phyloP scores from a whole-genome alignment of 30 jellyfish, hydroid and myxozoan genomes.

The Catostylus mosaicus region DNA sequence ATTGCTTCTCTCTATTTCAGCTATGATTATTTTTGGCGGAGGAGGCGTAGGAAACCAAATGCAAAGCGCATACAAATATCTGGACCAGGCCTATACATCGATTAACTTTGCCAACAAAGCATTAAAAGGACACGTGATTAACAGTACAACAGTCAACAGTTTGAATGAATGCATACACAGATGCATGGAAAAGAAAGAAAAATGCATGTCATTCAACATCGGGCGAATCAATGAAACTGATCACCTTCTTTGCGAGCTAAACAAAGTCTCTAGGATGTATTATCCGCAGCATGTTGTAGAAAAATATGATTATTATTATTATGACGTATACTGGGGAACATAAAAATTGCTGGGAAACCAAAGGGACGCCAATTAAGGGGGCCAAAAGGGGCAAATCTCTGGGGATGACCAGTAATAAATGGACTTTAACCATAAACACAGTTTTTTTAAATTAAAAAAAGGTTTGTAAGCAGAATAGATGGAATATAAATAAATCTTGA shows the following conservation, averaged over 20 bases:
- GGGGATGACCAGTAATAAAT: not conserved
- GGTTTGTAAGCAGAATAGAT: not conserved
- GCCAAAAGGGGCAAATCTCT: not conserved
- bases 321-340: constrained; percentile 48
- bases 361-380: not conserved
- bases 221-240: not conserved
- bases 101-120: constrained; percentile 48
- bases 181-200: constrained; percentile 26
- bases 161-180: constrained; percentile 30
- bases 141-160: not conserved
- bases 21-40: too few species aligned
- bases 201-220: constrained; percentile 44
- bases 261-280: not conserved
- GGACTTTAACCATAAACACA: not conserved
- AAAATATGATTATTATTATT: constrained; percentile 8
- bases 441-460: not conserved
- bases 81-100: constrained; percentile 32
- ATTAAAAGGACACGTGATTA: constrained; percentile 8
- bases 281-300: not conserved
- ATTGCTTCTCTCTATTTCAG: not conserved
- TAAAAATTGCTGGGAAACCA: not conserved
- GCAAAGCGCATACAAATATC: constrained; percentile 13
- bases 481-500: too few species aligned
- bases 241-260: constrained; percentile 28
- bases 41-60: constrained; percentile 37